Evolutionary conservation across 2,888 invertebrate species (phyloP).

Genomic region (Holacanthella duospinosa): DNA sequence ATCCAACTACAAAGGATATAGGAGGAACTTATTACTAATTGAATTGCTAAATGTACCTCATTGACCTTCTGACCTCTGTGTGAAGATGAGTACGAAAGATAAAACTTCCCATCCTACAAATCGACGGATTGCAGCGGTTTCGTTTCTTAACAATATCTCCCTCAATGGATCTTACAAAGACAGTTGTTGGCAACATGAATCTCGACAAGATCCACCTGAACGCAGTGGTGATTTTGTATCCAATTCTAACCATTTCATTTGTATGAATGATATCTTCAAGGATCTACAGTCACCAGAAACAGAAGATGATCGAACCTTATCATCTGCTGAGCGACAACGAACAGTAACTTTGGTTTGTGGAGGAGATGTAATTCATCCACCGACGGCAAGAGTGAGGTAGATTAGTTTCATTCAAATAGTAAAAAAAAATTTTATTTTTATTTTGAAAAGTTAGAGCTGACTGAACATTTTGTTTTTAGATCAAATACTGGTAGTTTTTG

Average conservation of each 20-base stretch:
- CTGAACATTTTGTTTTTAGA: not conserved
- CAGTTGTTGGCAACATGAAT: constrained; percentile 23
- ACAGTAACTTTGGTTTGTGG: not conserved
- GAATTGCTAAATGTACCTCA: too few species aligned
- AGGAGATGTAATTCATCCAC: not conserved
- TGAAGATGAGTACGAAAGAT: constrained; percentile 12
- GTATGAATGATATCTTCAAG: not conserved
- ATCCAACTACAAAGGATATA: too few species aligned
- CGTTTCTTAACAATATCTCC: constrained; percentile 90
- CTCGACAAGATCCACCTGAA: not conserved
- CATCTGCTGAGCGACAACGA: not conserved
- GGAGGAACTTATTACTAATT: too few species aligned
- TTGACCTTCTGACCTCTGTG: too few species aligned
- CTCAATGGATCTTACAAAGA: constrained; percentile 70
- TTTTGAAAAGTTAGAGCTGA: not conserved
- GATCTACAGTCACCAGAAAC: not conserved
- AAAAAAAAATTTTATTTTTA: not conserved
- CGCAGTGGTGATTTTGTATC: not conserved
- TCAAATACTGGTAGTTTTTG: not conserved
- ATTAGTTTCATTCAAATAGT: not conserved
- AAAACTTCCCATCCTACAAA: constrained; percentile 51
- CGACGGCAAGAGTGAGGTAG: not conserved
- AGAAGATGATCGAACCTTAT: not conserved
- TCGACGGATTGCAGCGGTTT: constrained; percentile 79
- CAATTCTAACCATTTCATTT: not conserved